Conservation (phyloP, 2,113 vertebrate genomes). For the Acrocephalus kingi region DNA sequence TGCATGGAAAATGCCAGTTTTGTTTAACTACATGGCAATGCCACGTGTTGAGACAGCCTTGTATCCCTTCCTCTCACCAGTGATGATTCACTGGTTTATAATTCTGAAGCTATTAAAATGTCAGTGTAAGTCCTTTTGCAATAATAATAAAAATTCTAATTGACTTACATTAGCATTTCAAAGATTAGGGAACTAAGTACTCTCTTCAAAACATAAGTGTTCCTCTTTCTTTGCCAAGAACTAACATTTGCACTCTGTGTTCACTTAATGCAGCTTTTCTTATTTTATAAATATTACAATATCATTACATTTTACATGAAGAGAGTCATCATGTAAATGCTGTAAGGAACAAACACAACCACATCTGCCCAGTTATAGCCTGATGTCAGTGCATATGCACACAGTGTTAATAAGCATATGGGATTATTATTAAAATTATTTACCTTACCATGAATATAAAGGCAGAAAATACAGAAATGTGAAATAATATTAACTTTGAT, state of each 20-base stretch:
- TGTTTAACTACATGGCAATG: neutral
- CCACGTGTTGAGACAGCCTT: neutral
- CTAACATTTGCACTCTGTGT: neutral
- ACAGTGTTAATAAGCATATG: neutral
- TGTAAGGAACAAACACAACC: neutral
- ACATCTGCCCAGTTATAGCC: neutral
- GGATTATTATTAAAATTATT: neutral
- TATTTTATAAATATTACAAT: neutral
- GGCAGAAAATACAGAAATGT: neutral
- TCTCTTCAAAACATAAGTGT: neutral
- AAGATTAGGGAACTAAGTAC: neutral
- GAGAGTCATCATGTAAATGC: neutral
- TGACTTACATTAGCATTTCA: neutral
- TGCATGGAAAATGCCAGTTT: neutral
- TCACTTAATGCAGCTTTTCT: neutral
- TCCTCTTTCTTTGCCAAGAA: neutral
- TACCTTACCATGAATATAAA: neutral
- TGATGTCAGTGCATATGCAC: neutral
- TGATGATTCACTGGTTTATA: neutral
- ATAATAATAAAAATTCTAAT: neutral
- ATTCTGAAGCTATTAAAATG: constrained; percentile 3
- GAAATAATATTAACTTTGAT: neutral
- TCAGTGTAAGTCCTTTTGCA: neutral
- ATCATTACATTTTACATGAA: neutral
- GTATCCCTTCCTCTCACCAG: neutral